Percentiles rank a stretch among this genome's conserved stretches.
Conservation (phyloP, 2,797 vertebrate genomes). For the Hemibagrus guttatus region DNA sequence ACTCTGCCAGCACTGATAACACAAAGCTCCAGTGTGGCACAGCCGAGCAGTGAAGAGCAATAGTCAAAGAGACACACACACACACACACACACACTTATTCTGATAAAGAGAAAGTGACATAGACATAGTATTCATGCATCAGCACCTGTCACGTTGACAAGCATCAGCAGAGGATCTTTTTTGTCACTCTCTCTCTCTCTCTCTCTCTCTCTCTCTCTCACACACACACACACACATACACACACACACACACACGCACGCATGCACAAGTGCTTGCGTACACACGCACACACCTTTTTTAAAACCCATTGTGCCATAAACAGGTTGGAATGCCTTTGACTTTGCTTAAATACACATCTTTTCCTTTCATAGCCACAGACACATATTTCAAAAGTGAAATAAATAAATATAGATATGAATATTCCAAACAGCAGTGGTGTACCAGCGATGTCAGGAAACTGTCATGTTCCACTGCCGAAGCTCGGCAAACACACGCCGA, state of each 20-base stretch:
- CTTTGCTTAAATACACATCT: slow-evolving; percentile 67
- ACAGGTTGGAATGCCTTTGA: slow-evolving; percentile 55
- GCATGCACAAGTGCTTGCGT: slow-evolving; percentile 34
- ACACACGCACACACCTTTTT: slow-evolving; percentile 43
- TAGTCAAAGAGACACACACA: neutral
- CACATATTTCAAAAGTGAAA: slow-evolving; percentile 63
- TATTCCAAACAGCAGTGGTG: slow-evolving; percentile 64
- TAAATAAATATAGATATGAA: slow-evolving; percentile 43
- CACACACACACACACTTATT: neutral
- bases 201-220: no score
- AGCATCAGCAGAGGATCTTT: slow-evolving; percentile 61
- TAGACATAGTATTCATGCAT: slow-evolving; percentile 59
- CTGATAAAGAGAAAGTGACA: slow-evolving; percentile 30
- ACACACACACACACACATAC: slow-evolving; percentile 46
- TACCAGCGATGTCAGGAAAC: slow-evolving; percentile 70
- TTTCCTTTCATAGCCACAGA: slow-evolving; percentile 60
- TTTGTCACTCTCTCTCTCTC: slow-evolving; percentile 59
- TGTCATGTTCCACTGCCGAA: slow-evolving; percentile 71
- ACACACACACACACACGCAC: slow-evolving; percentile 15
- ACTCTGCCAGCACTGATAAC: neutral
- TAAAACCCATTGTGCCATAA: slow-evolving; percentile 46
- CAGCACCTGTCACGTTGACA: slow-evolving; percentile 74
- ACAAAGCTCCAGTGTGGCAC: neutral
- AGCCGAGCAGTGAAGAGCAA: neutral
- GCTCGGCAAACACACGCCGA: slow-evolving; percentile 56